A percentile compares a stretch with the other conserved stretches of the same genome.
Conservation (phyloP, 2,888 invertebrate genomes). For the Eupithecia inturbata region DNA sequence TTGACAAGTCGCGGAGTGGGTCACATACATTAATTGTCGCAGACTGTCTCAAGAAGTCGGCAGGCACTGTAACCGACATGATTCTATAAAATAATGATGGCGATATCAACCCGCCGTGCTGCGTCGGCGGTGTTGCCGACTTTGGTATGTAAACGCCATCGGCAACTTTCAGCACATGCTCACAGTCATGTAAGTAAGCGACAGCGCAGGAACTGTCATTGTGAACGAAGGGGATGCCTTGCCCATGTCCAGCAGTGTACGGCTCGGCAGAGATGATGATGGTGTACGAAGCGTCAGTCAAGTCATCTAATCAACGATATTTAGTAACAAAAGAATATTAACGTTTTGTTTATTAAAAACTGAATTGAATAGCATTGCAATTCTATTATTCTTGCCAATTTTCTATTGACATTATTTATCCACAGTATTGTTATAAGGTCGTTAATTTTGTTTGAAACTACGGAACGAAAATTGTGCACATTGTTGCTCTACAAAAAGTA, state of each 20-base stretch:
- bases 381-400: conserved; percentile 3
- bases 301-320: neutral
- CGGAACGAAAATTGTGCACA: no score
- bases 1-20: neutral
- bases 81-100: no score
- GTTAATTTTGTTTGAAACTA: neutral
- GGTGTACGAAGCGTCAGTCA: neutral
- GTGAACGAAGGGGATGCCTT: no score
- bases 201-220: neutral
- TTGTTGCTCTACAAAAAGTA: no score
- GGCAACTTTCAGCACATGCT: neutral
- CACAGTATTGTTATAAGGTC: neutral
- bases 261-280: neutral
- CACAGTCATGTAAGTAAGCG: no score
- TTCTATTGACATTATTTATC: neutral
- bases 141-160: neutral
- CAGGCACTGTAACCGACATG: no score
- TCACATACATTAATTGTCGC: neutral
- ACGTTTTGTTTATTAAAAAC: neutral
- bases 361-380: conserved; percentile 1
- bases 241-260: neutral
- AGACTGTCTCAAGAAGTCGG: neutral
- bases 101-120: no score
- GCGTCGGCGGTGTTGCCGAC: neutral
- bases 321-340: neutral